Conservation (phyloP, 2,797 vertebrate species). For the Crenichthys baileyi region DNA sequence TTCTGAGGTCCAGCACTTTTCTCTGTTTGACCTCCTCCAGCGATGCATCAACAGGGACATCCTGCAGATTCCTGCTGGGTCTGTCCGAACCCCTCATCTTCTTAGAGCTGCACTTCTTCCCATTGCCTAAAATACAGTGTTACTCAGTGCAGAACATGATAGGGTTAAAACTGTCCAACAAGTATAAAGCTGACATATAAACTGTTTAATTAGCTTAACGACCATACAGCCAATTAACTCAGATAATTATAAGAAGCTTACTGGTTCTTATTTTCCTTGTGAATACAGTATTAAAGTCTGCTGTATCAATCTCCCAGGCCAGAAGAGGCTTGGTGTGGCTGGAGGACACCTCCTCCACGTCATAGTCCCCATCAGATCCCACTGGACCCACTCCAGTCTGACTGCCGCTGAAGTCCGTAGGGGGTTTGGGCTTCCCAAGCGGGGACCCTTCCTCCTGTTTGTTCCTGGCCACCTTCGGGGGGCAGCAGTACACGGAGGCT, state of each 20-base stretch:
- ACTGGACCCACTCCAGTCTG: constrained; percentile 74
- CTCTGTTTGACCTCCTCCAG: constrained; percentile 94
- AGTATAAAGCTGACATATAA: background rate
- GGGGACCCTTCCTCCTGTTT: constrained; percentile 75
- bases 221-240: background rate
- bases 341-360: constrained; percentile 83
- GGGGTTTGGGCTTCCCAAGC: constrained; percentile 75
- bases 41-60: constrained; percentile 82
- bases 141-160: background rate
- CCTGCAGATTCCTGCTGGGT: constrained; percentile 87
- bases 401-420: constrained; percentile 70
- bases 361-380: constrained; percentile 83
- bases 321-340: constrained; percentile 85
- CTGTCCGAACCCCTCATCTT: constrained; percentile 90
- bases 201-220: background rate
- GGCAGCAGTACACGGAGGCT: constrained; percentile 85
- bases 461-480: constrained; percentile 77
- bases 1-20: constrained; percentile 93
- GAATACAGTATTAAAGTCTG: constrained; percentile 88
- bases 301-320: constrained; percentile 98
- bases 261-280: constrained; percentile 89
- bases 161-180: background rate
- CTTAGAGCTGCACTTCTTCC: constrained; percentile 89
- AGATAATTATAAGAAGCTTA: constrained; percentile 59
- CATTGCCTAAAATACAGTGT: constrained; percentile 79